Base-by-base conservation (phyloP, 2,888 invertebrate genomes). In the Alitta virens region DNA sequence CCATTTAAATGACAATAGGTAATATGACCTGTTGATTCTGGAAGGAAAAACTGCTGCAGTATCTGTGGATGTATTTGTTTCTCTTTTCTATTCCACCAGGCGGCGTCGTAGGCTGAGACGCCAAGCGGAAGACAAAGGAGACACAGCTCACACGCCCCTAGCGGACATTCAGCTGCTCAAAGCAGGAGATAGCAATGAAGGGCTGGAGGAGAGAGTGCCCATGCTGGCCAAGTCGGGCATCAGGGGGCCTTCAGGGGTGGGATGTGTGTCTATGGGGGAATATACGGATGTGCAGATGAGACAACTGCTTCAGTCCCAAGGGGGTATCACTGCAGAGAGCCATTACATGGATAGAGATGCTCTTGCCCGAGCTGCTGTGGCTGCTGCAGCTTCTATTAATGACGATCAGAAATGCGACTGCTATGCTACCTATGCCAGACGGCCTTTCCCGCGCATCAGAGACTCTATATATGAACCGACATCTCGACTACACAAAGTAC, bases 391-490 rank as follows among this genome's bases (percentile, higher is more conserved):
- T 5, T 38, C 49, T 40, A 46, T 38, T 16, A 25, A 51, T n/a
- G 38, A 38, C 2, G n/a, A 26, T 16, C 38, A 23, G 18, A 50
- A 59, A 40, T 59, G 59, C 25, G 59, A 59, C 49, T 59, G 59
- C 26, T 50, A 50, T 38, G 25, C 59, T 7, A 59, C 51, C 21
- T 59, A 59, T 40, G 59, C 59, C 1, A 50, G 59, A 5, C 49
- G 59, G 50, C 49, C 59, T 38, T 38, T 49, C 27, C 38, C 38
- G 38, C 49, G 49, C 27, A 46, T 51, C 33, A 59, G 38, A 40
- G 59, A 59, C 50, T 51, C 59, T 40, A 59, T 59, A 26, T 59
- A 59, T 33, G 59, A 59, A 50, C 25, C 25, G 40, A 59, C 38
- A 12, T 18, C 59, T 16, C 14, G 16, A 1, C n/a, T 27, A 14